Percentiles rank a stretch among this genome's conserved stretches.
These are phyloP conservation scores for Piscicola geometra DNA, from an alignment of 2,888 invertebrate genomes.

Conservation along the genomic window DNA sequence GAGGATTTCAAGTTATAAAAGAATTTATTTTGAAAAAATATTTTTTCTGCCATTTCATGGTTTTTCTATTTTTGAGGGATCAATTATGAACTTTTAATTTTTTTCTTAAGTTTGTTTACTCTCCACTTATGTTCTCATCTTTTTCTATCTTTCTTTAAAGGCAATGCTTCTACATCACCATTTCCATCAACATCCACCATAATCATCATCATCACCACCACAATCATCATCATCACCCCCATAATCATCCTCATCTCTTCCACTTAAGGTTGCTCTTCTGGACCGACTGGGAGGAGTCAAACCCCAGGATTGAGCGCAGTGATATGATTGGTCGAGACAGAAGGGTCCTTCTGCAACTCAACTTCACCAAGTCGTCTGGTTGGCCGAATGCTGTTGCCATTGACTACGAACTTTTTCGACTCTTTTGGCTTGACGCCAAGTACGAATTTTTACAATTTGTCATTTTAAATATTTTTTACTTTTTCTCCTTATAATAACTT, in stretches of 20 bases:
- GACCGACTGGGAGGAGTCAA: constrained; percentile 80
- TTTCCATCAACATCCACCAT: no score
- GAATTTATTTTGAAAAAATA: background rate
- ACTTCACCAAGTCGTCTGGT: constrained; percentile 60
- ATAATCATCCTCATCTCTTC: no score
- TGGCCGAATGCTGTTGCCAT: constrained; percentile 84
- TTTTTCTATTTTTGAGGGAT: background rate
- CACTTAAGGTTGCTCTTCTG: constrained; percentile 74
- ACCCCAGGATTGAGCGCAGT: constrained; percentile 76
- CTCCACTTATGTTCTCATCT: background rate
- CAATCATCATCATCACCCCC: no score
- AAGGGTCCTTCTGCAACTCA: constrained; percentile 63
- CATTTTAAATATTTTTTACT: no score
- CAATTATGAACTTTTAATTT: background rate
- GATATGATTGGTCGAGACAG: constrained; percentile 78
- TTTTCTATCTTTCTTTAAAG: background rate
- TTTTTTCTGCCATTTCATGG: background rate
- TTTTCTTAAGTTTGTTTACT: background rate
- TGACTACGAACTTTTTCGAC: constrained; percentile 66
- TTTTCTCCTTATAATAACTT: no score
- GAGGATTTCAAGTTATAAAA: constrained; percentile 46
- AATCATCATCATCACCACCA: no score
- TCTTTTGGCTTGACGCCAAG: constrained; percentile 87
- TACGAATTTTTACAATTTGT: no score
- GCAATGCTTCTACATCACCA: background rate